Evolutionary conservation across 1,140 invertebrate genomes (phyloP), one percentile per base, ranked within the genome.

Genomic region (Drosophila pallidifrons): DNA sequence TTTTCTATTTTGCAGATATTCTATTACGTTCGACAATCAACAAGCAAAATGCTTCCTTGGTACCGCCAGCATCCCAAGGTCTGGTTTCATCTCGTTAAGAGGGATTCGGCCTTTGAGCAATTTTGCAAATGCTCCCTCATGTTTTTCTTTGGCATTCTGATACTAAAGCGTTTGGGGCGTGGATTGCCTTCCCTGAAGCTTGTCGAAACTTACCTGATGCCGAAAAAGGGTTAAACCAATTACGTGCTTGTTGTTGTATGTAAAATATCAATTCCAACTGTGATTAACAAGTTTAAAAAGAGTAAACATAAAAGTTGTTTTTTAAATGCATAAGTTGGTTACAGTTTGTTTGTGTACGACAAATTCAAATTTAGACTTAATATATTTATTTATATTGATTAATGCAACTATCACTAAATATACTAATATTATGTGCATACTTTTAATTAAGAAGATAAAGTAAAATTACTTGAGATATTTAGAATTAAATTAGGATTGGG

Each of bases 11-110:
- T 55, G 3, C 5, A 65, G 49, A 32, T 45, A 32, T 5, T 6
- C 0, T 20, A 16, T 54, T n/a, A 15, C 6, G 35, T 41, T 57
- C 5, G 5, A 1, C 5, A 3, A 16, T 7, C 35, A 11, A 1
- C 13, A 35, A 43, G 32, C 10, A 69, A 7, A 35, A 70, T 70
- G 68, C 10, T 54, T 1, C 30, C 49, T 13, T 64, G 68, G 68
- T 54, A 38, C 10, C 38, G 30, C 5, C 5, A 5, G 10, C 11
- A 20, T 38, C 60, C 68, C 2, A 57, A 57, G 8, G 11, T 35
- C 11, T 72, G 45, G 61, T 35, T 43, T 32, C 4, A 15, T 3
- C 32, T 46, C 6, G 10, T 64, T 20, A 13, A n/a, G 13, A 38
- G 25, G 11, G 45, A 64, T 38, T n/a, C 32, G 1, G 10, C 25